Base-by-base conservation (phyloP, 2,113 vertebrate genomes). In the Parotia lawesii region DNA sequence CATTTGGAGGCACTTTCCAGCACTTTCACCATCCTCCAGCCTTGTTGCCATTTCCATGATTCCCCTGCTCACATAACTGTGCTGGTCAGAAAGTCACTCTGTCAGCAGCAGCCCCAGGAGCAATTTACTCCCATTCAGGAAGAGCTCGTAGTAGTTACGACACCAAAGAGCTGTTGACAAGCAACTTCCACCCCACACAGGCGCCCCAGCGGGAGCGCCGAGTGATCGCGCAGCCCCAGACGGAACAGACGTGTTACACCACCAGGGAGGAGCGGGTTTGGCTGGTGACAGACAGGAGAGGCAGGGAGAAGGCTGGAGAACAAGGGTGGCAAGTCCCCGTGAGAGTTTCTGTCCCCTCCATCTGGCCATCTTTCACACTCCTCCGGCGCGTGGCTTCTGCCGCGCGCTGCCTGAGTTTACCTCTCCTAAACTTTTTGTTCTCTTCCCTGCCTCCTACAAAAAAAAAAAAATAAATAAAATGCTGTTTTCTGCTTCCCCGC, bases 161-260 rank as follows among this genome's bases (percentile, higher is more conserved):
- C 81, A 93, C 47, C 86, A 81, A 89, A 83, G 95, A 95, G 92
- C 83, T 91, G 94, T 58, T 87, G 93, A 90, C 64, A 86, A 85
- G 79, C 37, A 47, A 24, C 75, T 90, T 92, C 71, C 94, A 77
- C 91, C 18, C 73, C 81, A 33, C 25, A 64, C 66, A 37, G 2
- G 53, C 37, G 71, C 15, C n/a, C 64, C 23, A 12, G 83, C 1
- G 4, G 85, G 60, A 48, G n/a, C 5, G 45, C 75, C 25, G 87
- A 94, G 94, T 29, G 82, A 93, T 79, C 4, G 0, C 61, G 29
- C 51, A 51, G 88, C 84, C 83, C 44, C 28, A 93, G 66, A 66
- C 22, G 4, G 85, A 87, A 74, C 73, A 51, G 90, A 66, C 85
- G 61, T 50, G 78, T 60, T 74, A 51, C 75, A 50, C n/a, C 33